phyloP scores from a whole-genome alignment of 2,888 invertebrate species.

The Eilema caniola region DNA sequence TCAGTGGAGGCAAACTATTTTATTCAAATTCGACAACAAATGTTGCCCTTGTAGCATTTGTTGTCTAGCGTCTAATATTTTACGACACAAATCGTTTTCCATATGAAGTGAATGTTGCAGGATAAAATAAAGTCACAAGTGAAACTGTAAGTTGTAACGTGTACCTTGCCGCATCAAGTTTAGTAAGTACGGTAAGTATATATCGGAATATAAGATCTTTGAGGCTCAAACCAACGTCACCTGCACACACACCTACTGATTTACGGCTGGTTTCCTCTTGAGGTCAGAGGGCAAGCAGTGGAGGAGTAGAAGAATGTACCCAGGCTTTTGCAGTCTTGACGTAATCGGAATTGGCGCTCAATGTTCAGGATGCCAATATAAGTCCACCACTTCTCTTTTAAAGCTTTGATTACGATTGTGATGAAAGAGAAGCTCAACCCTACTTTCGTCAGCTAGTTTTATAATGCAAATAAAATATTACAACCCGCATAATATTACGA shows the following conservation, averaged over 20 bases:
- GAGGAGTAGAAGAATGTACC: no score
- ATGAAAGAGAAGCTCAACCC: not conserved
- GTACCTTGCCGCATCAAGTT: not conserved
- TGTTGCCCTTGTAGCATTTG: conserved; percentile 6
- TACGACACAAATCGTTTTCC: conserved; percentile 7
- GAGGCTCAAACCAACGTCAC: not conserved
- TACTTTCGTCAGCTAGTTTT: not conserved
- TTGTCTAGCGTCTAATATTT: conserved; percentile 10
- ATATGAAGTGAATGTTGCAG: conserved; percentile 1
- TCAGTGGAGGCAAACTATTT: conserved; percentile 11
- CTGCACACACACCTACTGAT: not conserved
- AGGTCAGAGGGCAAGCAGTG: not conserved
- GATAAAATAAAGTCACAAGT: not conserved
- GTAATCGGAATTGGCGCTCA: not conserved
- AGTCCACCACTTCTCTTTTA: not conserved
- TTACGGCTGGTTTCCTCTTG: no score
- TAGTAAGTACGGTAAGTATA: not conserved
- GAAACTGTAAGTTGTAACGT: not conserved
- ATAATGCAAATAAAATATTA: not conserved
- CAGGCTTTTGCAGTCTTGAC: not conserved
- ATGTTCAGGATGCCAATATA: not conserved
- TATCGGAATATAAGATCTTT: not conserved
- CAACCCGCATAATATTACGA: not conserved
- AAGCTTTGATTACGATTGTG: not conserved
- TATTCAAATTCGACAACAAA: conserved; percentile 20